Base-by-base conservation (phyloP, 92 coral and sea anemone genomes). In the Hydrozoanthus gracilis region DNA sequence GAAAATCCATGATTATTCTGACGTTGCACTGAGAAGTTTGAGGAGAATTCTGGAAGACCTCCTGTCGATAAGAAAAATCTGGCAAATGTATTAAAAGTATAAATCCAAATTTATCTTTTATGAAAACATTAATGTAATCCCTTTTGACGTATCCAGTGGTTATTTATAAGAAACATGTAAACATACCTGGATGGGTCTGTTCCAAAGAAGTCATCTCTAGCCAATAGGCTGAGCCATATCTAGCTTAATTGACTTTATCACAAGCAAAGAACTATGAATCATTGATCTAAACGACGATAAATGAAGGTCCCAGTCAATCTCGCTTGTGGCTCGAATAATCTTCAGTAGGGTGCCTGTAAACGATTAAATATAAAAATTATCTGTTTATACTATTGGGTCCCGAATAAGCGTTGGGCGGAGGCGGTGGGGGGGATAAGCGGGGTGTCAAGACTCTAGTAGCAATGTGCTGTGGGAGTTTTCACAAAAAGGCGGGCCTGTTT, bases 171-270 rank as follows among this genome's bases (percentile, higher is more conserved):
- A 58, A 79, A n/a, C 4, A 56, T 14, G 15, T 55, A 9, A 78
- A 55, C 55, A 48, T 82, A 88, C 91, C 91, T 88, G 91, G 88
- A 64, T 88, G 88, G 6, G 91, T 74, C 6, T 65, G 60, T 69
- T 74, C 60, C 58, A 83, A 86, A 39, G 68, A 48, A 17, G 76
- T 75, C 88, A 88, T 88, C 44, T 88, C 88, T 10, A 88, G 71
- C 91, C 84, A 83, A 44, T 83, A 88, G 0, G 91, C 86, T 10
- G 91, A 72, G 3, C 89, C 89, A 75, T 87, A 87, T 44, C 89
- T 74, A 2, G 89, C 84, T n/a, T 88, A 88, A 67, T 88, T 88
- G 5, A 82, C 76, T 47, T 76, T 69, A 61, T 88, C 87, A 71
- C 16, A 51, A 3, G 66, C 83, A 71, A 88, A 88, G 20, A 51